Base-by-base conservation (phyloP, 1,140 invertebrate species). In the Drosophila kikkawai region DNA sequence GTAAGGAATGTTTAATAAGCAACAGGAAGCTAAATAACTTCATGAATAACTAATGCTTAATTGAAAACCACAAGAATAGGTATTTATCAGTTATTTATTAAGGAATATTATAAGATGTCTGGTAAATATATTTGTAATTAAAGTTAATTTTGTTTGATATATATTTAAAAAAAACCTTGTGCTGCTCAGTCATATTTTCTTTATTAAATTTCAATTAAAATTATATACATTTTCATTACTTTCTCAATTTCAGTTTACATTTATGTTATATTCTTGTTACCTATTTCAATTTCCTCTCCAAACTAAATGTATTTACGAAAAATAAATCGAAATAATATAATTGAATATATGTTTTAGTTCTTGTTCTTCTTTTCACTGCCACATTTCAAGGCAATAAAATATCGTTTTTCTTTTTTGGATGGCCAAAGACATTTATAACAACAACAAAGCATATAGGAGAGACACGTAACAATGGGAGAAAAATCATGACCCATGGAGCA, bases 401-500 rank as follows among this genome's bases (percentile, higher is more conserved):
- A 58, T 41, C 68, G 9, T n/a, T 71, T 68, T 42, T 50, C 51
- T 45, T 37, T 37, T 67, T 34, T 26, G 47, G 61, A 4, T 11
- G 32, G 12, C 45, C 50, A 39, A 57, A 69, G 64, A 48, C 65
- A 73, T 70, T 73, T 73, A 41, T 42, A 58, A 50, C 29, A 39
- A 47, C 37, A 39, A 32, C 22, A 66, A 32, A 37, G 47, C 55
- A 19, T 48, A 39, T 26, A 47, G 19, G 1, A 12, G 51, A 58
- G 51, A 50, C 66, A 59, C 51, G 51, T 57, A 68, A 71, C 68
- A 70, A 70, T 70, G 34, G 50, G 2, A 34, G 44, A 42, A 59
- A 58, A 73, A 71, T 70, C 67, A 70, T 67, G 67, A 34, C n/a
- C 29, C 63, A 65, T 61, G 42, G 44, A 42, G 42, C 50, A 55